A percentile compares a stretch with the other conserved stretches of the same genome.
phyloP scores from a whole-genome alignment of 92 coral and sea anemone genomes.

The Zoanthus gigantus region DNA sequence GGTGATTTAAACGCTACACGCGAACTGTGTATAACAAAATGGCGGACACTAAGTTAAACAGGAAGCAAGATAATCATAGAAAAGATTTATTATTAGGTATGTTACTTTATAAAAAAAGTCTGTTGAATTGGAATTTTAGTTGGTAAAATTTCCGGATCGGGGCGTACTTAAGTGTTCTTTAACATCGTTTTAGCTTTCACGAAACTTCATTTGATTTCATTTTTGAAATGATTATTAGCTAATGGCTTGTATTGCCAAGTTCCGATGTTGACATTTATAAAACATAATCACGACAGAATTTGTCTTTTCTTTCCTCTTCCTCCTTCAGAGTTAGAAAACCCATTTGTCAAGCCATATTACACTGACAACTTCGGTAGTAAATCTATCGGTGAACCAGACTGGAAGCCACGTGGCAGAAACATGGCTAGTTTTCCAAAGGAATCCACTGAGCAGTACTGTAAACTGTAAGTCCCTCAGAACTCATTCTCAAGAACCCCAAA shows the following conservation, averaged over 20 bases:
- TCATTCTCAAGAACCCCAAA: too few species aligned
- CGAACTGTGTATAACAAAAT: slow-evolving; percentile 20
- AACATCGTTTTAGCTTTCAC: too few species aligned
- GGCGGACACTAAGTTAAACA: slow-evolving; percentile 32
- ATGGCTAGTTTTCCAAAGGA: slow-evolving; percentile 67
- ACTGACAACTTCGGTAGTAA: slow-evolving; percentile 82
- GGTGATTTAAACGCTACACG: slow-evolving; percentile 15
- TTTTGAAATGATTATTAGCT: too few species aligned
- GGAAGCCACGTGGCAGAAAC: slow-evolving; percentile 94
- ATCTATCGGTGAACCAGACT: slow-evolving; percentile 93
- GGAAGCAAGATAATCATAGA: not conserved
- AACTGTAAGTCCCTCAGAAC: slow-evolving; percentile 41
- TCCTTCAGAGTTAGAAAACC: slow-evolving; percentile 35
- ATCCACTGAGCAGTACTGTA: slow-evolving; percentile 47
- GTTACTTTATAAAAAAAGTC: not conserved
- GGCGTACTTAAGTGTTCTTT: too few species aligned
- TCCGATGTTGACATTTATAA: too few species aligned
- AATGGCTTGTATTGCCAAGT: too few species aligned
- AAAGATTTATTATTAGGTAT: not conserved
- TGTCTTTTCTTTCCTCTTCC: not conserved
- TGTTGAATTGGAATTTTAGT: not conserved
- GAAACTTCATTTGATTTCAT: too few species aligned
- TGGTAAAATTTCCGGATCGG: not conserved
- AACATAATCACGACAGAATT: not conserved
- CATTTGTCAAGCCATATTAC: slow-evolving; percentile 74